Conservation (phyloP, 1,140 invertebrate species). For the Drosophila navojoa region DNA sequence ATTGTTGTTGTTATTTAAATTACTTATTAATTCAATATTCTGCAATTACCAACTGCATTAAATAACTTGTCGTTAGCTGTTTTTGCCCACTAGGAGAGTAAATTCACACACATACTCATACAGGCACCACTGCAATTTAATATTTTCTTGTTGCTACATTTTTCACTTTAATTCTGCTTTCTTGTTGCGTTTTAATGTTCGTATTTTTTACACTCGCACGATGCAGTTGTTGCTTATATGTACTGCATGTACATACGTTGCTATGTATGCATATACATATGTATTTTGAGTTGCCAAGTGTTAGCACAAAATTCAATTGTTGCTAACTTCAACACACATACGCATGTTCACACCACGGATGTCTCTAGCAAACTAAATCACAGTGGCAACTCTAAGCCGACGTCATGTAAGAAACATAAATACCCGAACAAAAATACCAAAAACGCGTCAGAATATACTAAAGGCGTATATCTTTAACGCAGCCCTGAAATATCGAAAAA, state of each 20-base stretch:
- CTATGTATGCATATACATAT: slow-evolving; percentile 28
- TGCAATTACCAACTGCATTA: slow-evolving; percentile 32
- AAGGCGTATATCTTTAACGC: too few species aligned
- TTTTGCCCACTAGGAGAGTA: slow-evolving; percentile 23
- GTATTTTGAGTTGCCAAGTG: slow-evolving; percentile 52
- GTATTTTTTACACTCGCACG: slow-evolving; percentile 9
- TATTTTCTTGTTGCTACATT: slow-evolving; percentile 33
- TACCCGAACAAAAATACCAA: slow-evolving; percentile 24
- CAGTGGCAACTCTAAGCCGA: slow-evolving; percentile 38
- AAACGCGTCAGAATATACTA: slow-evolving; percentile 33
- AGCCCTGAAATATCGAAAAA: slow-evolving; percentile 2
- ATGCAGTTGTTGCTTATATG: slow-evolving; percentile 28
- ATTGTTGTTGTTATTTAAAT: slow-evolving; percentile 62
- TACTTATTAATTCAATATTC: slow-evolving; percentile 64
- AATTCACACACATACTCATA: slow-evolving; percentile 36
- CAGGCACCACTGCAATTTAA: slow-evolving; percentile 35
- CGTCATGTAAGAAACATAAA: not conserved
- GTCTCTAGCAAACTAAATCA: slow-evolving; percentile 46
- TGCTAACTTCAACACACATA: slow-evolving; percentile 41
- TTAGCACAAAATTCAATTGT: slow-evolving; percentile 44
- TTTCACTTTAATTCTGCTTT: slow-evolving; percentile 25
- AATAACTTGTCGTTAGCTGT: slow-evolving; percentile 19
- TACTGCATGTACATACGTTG: slow-evolving; percentile 43
- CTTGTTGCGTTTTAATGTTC: slow-evolving; percentile 14
- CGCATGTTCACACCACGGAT: slow-evolving; percentile 46